phyloP scores from a whole-genome alignment of 2,113 vertebrate genomes.

The Eclectus roratus region DNA sequence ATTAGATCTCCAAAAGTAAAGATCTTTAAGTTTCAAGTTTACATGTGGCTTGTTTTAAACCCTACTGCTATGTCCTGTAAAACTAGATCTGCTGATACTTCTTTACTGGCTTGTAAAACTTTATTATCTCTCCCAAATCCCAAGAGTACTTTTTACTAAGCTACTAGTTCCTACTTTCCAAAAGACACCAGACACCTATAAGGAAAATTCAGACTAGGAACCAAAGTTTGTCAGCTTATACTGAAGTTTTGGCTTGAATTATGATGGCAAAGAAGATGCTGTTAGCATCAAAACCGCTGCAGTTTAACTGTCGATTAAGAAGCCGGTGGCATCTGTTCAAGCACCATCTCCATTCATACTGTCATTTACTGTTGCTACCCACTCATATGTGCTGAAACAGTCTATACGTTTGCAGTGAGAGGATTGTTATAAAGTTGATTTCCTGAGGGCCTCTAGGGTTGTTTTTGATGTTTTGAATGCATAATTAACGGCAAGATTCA shows the following conservation, averaged over 20 bases:
- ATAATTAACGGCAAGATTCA: neutral
- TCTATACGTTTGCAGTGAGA: neutral
- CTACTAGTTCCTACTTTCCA: neutral
- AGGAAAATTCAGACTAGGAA: neutral
- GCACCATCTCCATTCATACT: neutral
- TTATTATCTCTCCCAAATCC: neutral
- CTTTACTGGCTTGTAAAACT: conserved; percentile 23
- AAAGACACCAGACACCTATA: neutral
- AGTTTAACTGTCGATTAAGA: neutral
- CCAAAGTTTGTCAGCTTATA: neutral
- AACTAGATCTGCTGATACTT: neutral
- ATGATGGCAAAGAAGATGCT: neutral
- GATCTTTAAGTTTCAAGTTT: neutral
- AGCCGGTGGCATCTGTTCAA: neutral
- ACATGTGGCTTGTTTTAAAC: neutral
- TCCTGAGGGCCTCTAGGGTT: neutral
- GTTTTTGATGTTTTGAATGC: neutral
- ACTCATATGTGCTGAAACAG: neutral
- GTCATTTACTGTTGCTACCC: neutral
- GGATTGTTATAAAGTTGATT: neutral
- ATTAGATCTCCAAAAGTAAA: neutral
- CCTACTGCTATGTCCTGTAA: neutral
- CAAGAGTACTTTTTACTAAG: neutral
- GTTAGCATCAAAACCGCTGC: neutral
- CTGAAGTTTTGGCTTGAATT: neutral